Evolutionary conservation across 2,113 vertebrate species (phyloP).

Genomic region (Egretta garzetta): DNA sequence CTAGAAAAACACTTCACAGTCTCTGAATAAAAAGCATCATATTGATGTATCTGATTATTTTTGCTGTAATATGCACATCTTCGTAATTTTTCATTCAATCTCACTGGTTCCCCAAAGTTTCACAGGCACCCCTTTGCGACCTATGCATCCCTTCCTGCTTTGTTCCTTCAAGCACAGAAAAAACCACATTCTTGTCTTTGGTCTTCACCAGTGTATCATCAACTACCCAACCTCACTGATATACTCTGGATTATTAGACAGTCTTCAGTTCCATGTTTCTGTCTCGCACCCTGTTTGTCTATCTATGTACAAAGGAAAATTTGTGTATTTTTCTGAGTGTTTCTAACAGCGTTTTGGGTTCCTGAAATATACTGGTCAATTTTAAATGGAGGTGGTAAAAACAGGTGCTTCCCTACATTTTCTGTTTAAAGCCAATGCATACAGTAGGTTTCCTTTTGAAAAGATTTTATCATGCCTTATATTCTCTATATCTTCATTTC

Average conservation of each 20-base stretch:
- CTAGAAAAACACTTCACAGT: neutral
- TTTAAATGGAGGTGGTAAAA: neutral
- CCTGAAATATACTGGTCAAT: neutral
- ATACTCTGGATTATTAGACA: neutral
- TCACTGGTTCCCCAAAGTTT: neutral
- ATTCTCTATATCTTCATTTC: neutral
- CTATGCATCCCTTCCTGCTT: neutral
- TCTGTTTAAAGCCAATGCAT: neutral
- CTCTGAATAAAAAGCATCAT: neutral
- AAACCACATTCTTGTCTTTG: neutral
- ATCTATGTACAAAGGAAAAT: neutral
- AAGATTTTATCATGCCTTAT: neutral
- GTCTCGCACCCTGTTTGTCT: neutral
- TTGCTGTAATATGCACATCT: neutral
- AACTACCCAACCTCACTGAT: neutral
- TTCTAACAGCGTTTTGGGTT: neutral
- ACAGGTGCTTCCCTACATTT: neutral
- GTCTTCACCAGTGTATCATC: neutral
- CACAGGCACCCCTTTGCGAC: too few relatives aligned
- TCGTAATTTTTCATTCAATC: neutral
- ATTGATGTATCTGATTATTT: neutral
- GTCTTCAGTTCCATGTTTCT: neutral
- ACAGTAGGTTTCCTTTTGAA: neutral
- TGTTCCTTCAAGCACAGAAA: neutral
- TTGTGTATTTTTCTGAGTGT: neutral